Percentiles rank a stretch among this genome's conserved stretches.
Conservation (phyloP, 2,797 vertebrate genomes). For the Danio tinwini region DNA sequence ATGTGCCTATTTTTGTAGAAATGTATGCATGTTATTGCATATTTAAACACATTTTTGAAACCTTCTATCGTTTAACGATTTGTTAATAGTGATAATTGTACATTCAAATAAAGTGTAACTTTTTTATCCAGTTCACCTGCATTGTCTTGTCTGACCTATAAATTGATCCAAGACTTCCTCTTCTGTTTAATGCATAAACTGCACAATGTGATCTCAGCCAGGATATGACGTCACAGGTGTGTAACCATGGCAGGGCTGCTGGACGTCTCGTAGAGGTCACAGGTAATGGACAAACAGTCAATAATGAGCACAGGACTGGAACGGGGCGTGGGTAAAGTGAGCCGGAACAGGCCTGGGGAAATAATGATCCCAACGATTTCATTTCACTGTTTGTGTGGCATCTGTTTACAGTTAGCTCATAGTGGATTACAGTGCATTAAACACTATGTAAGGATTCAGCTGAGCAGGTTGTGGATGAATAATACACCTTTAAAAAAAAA, state of each 20-base stretch:
- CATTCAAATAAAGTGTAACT: no score
- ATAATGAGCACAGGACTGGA: constrained; percentile 36
- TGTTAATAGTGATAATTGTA: no score
- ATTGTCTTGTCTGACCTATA: no score
- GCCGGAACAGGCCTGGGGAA: constrained; percentile 5
- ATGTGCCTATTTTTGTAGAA: no score
- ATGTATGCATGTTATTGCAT: no score
- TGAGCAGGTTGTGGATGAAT: background rate
- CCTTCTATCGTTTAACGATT: no score
- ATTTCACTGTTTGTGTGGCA: constrained; percentile 16
- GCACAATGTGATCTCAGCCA: constrained; percentile 30
- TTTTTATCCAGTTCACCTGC: no score
- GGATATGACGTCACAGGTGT: background rate
- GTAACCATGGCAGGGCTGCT: constrained; percentile 7
- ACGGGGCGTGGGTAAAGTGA: constrained; percentile 20
- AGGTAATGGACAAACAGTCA: constrained; percentile 44
- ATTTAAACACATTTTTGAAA: no score
- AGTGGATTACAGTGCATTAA: background rate
- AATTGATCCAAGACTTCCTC: background rate
- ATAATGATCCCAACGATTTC: background rate
- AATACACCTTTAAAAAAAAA: no score
- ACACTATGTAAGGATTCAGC: background rate
- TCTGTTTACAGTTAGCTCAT: background rate
- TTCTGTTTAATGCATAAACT: constrained; percentile 10
- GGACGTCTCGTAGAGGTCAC: constrained; percentile 40